A percentile compares a stretch with the other conserved stretches of the same genome.
phyloP scores from a whole-genome alignment of 2,888 invertebrate genomes.

The Coleophora deauratella region DNA sequence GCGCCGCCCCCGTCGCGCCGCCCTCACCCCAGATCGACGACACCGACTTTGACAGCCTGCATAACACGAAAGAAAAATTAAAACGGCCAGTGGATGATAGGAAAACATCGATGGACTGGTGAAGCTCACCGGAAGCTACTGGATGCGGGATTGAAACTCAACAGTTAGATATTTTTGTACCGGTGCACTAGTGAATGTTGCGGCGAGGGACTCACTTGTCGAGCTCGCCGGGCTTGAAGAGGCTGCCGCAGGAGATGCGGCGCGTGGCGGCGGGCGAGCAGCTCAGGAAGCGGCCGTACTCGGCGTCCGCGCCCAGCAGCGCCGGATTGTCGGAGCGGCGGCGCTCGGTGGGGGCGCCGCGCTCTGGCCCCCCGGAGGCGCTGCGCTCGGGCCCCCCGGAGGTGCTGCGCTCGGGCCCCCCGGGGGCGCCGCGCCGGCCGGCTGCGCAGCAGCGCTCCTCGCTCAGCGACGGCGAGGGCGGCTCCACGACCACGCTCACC shows the following conservation, averaged over 20 bases:
- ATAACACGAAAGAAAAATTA: conserved; percentile 18
- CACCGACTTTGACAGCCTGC: conserved; percentile 65
- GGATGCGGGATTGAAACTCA: too few species aligned
- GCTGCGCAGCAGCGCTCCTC: conserved; percentile 67
- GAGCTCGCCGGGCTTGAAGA: conserved; percentile 83
- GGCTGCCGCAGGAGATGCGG: conserved; percentile 92
- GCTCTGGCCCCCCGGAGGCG: conserved; percentile 62
- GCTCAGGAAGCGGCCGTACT: conserved; percentile 78
- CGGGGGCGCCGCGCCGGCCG: conserved; percentile 58
- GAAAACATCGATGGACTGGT: too few species aligned
- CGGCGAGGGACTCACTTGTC: conserved; percentile 77
- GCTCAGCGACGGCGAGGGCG: conserved; percentile 81
- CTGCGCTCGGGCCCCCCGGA: conserved; percentile 31
- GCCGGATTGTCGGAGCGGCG: conserved; percentile 76
- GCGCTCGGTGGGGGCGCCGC: conserved; percentile 60
- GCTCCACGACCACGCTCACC: conserved; percentile 83
- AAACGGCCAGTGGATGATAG: too few species aligned
- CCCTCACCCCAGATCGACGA: conserved; percentile 70
- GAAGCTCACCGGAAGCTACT: too few species aligned
- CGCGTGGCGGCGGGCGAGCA: conserved; percentile 90
- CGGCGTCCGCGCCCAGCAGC: conserved; percentile 75
- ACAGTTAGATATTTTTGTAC: too few species aligned
- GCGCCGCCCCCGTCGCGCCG: conserved; percentile 49
- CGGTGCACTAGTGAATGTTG: too few species aligned
- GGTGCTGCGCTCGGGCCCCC: conserved; percentile 60